Evolutionary conservation across 2,113 vertebrate genomes (phyloP), one percentile per base, ranked within the genome.

Genomic region (Scatophagus argus): DNA sequence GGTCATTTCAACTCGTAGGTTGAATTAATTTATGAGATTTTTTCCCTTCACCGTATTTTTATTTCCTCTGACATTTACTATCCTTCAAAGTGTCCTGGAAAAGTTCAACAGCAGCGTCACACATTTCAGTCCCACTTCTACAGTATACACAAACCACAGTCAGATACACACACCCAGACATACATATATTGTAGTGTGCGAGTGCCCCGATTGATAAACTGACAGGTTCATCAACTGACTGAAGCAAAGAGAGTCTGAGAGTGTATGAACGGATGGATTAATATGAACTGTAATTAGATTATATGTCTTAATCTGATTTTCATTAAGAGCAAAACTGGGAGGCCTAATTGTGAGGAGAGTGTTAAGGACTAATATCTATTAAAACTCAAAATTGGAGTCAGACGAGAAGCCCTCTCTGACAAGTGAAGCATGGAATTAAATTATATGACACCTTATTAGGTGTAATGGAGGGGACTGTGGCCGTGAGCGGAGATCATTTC

Each of bases 371-470:
- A 94, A 94, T 94, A 94, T 94, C 94, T 93, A 95, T 95, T 95
- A 94, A 94, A 95, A 94, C 88, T 94, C 91, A 89, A 93, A 94
- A 95, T 94, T 93, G 93, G 89, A 93, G 92, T 79, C 76, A 91
- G 93, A 94, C 91, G 91, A 91, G 91, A 93, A 90, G 92, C 83
- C 71, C 85, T 91, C 89, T 93, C 91, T 94, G 93, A 94, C 93
- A 93, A 95, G 88, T 92, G 93, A 95, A 95, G 93, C 95, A 93
- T 95, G 94, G 94, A 95, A 95, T 94, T 93, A 94, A 94, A 95
- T 94, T 93, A 94, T 94, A 95, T 94, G 93, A 95, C 94, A 94
- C 93, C 91, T 94, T 94, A 95, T 94, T 94, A 94, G 94, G 91
- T 93, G 91, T 93, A 95, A 94, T 92, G 92, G 90, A 92, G 91